These are phyloP conservation scores for Chloroceryle amazona DNA, from an alignment of 2,797 vertebrate genomes.

Conservation along the genomic window DNA sequence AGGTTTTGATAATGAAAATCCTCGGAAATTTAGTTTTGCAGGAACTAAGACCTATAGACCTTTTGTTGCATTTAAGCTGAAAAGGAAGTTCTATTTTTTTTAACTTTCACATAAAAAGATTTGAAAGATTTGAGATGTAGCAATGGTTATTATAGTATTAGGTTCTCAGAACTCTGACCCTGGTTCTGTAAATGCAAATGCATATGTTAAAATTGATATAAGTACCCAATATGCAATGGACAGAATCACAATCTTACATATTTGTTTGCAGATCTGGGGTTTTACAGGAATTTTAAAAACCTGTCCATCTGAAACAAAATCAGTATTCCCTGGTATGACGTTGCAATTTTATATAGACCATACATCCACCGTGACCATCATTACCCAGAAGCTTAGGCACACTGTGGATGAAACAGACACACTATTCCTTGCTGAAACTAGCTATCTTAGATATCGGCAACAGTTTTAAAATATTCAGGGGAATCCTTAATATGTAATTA, in stretches of 20 bases:
- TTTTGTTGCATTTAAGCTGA: background rate
- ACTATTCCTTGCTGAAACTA: background rate
- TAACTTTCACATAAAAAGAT: background rate
- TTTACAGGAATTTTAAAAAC: background rate
- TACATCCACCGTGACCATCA: rapidly evolving
- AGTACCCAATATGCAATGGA: background rate
- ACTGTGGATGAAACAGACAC: background rate
- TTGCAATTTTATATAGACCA: background rate
- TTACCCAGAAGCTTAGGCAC: background rate
- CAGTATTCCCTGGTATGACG: background rate
- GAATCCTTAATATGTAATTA: background rate
- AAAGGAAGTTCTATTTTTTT: background rate
- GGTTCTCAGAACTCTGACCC: rapidly evolving
- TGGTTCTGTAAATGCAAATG: background rate
- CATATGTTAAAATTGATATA: background rate
- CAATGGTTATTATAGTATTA: background rate
- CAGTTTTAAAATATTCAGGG: background rate
- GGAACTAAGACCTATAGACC: background rate
- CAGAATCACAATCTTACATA: background rate
- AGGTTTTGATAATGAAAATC: background rate
- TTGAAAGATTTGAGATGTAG: background rate
- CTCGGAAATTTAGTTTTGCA: background rate
- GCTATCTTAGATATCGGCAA: background rate
- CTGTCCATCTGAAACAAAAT: background rate
- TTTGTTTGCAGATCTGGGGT: background rate